Conservation (phyloP, 1,140 invertebrate genomes). For the Drosophila arawakana region DNA sequence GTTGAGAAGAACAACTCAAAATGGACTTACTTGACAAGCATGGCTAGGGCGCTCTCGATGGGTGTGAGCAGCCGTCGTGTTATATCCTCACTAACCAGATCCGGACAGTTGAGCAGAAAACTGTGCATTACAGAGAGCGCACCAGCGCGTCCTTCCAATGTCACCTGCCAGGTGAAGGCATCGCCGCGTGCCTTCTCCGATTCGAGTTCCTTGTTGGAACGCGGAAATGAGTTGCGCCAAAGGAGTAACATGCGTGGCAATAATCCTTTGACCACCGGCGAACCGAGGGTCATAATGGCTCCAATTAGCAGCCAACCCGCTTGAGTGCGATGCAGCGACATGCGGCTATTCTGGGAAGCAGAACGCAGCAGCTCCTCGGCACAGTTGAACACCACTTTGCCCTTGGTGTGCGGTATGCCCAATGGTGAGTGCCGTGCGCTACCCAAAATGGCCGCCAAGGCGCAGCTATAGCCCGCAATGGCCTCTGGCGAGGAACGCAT, state of each 20-base stretch:
- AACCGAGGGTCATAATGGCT: conserved; percentile 97
- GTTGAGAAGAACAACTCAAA: background rate
- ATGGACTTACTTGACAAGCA: conserved; percentile 94
- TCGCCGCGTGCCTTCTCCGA: conserved; percentile 98
- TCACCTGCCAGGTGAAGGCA: conserved; percentile 99
- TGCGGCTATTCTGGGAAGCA: conserved; percentile 97
- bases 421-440: conserved; percentile 95
- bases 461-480: conserved; percentile 96
- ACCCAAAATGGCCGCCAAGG: conserved; percentile 96
- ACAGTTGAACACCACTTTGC: conserved; percentile 98
- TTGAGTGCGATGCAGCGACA: conserved; percentile 97
- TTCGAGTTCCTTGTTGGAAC: conserved; percentile 97
- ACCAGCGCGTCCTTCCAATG: conserved; percentile 97
- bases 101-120: conserved; percentile 95
- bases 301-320: conserved; percentile 99
- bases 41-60: conserved; percentile 96
- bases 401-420: conserved; percentile 97
- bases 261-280: conserved; percentile 95
- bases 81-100: conserved; percentile 96
- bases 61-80: conserved; percentile 94
- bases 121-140: conserved; percentile 98
- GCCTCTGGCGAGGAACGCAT: conserved; percentile 96
- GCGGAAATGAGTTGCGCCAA: conserved; percentile 99
- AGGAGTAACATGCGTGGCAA: conserved; percentile 96
- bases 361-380: conserved; percentile 98